Evolutionary conservation across 2,113 vertebrate species (phyloP).

Genomic region (Nestor notabilis): DNA sequence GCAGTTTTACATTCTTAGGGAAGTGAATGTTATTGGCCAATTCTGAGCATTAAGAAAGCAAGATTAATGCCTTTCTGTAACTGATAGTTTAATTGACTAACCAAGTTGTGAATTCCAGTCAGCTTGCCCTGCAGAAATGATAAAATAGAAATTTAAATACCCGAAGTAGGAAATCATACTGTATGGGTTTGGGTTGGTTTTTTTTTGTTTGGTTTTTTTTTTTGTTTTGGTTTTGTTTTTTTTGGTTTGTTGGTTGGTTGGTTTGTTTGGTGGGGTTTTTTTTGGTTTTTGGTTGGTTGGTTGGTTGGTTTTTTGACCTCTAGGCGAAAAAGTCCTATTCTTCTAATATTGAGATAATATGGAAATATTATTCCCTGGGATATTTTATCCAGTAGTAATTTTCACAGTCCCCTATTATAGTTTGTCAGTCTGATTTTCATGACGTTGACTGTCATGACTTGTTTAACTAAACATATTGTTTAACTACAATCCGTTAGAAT

Average conservation of each 20-base stretch:
- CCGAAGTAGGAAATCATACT: background rate
- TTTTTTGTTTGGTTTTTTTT: background rate
- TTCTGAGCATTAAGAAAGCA: background rate
- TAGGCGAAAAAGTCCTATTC: background rate
- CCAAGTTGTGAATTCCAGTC: background rate
- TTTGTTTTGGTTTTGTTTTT: background rate
- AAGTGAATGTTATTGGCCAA: background rate
- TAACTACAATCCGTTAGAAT: background rate
- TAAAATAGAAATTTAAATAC: background rate
- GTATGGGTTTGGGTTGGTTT: too few species aligned
- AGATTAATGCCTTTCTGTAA: background rate
- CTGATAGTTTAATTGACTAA: background rate
- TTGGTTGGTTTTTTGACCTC: background rate
- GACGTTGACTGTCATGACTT: background rate
- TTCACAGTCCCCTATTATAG: background rate
- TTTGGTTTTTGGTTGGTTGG: background rate
- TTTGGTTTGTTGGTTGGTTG: background rate
- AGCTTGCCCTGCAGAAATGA: background rate
- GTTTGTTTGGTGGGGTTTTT: background rate
- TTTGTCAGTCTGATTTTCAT: background rate
- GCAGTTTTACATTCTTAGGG: background rate
- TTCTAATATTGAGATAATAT: background rate
- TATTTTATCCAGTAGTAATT: background rate
- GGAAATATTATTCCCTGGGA: background rate
- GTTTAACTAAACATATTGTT: too few species aligned